phyloP scores from a whole-genome alignment of 2,888 invertebrate genomes.

The Troides oblongomaculatus region DNA sequence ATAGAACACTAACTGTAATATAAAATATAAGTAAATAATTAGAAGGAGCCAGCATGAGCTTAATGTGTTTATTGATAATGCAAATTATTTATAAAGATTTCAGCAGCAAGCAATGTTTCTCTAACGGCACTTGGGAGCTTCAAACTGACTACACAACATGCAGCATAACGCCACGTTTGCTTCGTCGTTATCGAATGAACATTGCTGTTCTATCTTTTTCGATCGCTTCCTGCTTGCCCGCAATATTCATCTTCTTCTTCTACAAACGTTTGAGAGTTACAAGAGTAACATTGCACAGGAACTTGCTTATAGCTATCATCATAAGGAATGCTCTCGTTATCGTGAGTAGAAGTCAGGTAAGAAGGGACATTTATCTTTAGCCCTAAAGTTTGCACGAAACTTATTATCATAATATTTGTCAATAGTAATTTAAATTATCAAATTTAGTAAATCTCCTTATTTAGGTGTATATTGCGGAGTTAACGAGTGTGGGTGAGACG shows the following conservation, averaged over 20 bases:
- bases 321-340: conserved; percentile 80
- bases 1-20: too few species aligned
- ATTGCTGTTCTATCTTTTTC: conserved; percentile 76
- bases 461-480: conserved; percentile 78
- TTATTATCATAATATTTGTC: background rate
- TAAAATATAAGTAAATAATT: too few species aligned
- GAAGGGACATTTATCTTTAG: conserved; percentile 29
- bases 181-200: conserved; percentile 76
- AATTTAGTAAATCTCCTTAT: background rate
- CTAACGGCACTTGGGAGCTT: conserved; percentile 79
- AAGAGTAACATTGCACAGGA: conserved; percentile 80
- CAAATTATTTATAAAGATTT: conserved; percentile 61
- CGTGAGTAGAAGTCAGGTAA: conserved; percentile 76
- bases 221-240: conserved; percentile 75
- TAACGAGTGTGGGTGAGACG: conserved; percentile 66
- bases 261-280: conserved; percentile 77
- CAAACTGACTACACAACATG: conserved; percentile 81
- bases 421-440: background rate
- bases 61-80: background rate
- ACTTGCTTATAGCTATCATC: conserved; percentile 80
- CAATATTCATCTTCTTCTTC: conserved; percentile 77
- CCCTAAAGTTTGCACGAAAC: too few species aligned
- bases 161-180: conserved; percentile 75
- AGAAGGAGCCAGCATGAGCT: background rate
- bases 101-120: conserved; percentile 78